Conservation (phyloP, 1,140 invertebrate species). For the Periplaneta americana region DNA sequence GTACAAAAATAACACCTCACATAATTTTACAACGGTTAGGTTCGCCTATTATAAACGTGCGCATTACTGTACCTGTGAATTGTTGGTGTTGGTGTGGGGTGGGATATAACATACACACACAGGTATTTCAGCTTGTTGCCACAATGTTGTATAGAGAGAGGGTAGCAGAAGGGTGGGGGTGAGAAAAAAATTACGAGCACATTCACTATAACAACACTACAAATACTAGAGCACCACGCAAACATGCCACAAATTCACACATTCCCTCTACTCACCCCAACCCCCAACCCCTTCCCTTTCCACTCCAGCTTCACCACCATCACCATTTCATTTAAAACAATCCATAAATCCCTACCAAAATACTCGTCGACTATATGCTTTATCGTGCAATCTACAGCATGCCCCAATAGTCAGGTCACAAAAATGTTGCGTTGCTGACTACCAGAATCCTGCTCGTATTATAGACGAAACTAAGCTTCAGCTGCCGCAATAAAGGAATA, state of each 20-base stretch:
- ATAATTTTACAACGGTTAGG: neutral
- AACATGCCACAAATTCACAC: neutral
- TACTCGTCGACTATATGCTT: neutral
- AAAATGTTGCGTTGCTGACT: neutral
- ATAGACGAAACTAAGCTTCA: neutral
- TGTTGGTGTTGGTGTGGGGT: neutral
- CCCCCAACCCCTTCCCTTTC: neutral
- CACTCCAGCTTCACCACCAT: neutral
- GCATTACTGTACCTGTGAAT: neutral
- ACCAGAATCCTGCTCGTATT: no score
- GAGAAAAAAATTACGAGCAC: neutral
- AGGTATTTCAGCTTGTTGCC: neutral
- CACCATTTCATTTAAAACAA: slow-evolving; percentile 4
- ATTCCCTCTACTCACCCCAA: neutral
- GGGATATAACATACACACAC: neutral
- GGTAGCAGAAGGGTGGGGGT: neutral
- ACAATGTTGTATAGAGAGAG: neutral
- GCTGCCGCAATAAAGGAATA: neutral
- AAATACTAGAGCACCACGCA: neutral
- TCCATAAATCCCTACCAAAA: slow-evolving; percentile 7
- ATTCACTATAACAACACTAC: neutral
- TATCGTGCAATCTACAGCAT: neutral
- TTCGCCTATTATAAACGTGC: neutral
- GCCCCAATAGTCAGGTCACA: neutral
- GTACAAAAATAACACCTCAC: neutral